phyloP scores from a whole-genome alignment of 2,113 vertebrate genomes.

The Zosterops hypoxanthus region DNA sequence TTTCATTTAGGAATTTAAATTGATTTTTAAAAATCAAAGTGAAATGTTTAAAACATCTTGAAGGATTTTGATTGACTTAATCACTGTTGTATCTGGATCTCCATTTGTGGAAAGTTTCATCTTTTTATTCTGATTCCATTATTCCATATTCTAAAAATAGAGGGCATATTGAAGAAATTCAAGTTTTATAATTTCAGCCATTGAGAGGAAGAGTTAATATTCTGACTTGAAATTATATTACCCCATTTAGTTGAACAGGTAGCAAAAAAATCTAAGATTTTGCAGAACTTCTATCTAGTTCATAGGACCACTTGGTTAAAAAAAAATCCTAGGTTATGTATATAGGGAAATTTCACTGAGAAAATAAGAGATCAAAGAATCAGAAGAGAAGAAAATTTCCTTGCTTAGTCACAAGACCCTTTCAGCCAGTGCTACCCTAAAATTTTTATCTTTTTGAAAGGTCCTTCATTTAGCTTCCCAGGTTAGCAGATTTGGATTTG shows the following conservation, averaged over 20 bases:
- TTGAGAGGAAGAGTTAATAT: constrained; percentile 6
- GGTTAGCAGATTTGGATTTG: background rate
- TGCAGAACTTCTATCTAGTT: background rate
- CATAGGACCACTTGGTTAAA: background rate
- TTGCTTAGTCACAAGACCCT: background rate
- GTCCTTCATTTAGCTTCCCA: background rate
- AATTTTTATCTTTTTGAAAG: background rate
- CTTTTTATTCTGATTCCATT: constrained; percentile 53
- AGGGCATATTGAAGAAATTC: constrained; percentile 35
- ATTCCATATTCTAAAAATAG: constrained; percentile 56
- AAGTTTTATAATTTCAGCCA: constrained; percentile 33
- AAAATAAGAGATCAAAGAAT: background rate
- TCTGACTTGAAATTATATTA: constrained; percentile 25
- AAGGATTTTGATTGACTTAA: constrained; percentile 64
- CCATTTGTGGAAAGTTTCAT: constrained; percentile 57
- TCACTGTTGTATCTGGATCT: constrained; percentile 56
- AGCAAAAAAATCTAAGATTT: background rate
- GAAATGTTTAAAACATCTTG: constrained; percentile 43
- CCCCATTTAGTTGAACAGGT: background rate
- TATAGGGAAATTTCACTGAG: background rate
- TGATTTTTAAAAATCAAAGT: background rate
- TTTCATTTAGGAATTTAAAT: constrained; percentile 36
- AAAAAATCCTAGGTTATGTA: background rate
- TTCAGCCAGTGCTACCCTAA: background rate
- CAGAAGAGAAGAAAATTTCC: background rate